Conservation (phyloP, 2,797 vertebrate species). For the Galagoides demidoff region DNA sequence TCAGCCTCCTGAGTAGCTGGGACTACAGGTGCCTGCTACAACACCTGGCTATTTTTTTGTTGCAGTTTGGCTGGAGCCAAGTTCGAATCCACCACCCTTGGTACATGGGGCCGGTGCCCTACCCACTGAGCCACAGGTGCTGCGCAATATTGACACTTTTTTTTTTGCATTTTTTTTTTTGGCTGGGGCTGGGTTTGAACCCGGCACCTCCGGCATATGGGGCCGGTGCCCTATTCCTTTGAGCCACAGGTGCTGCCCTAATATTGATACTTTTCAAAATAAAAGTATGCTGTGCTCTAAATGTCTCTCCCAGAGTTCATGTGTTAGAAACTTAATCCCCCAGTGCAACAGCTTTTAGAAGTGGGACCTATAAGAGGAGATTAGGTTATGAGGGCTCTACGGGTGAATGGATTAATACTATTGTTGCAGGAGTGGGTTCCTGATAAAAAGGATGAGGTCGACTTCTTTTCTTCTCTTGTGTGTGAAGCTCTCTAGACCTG, state of each 20-base stretch:
- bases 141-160: conserved; percentile 3
- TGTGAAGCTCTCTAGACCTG: not conserved
- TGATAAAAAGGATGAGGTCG: not conserved
- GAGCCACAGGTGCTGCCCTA: not conserved
- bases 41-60: too few species aligned
- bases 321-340: not conserved
- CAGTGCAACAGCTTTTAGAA: not conserved
- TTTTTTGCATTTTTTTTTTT: not conserved
- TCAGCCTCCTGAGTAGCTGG: too few species aligned
- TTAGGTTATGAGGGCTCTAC: not conserved
- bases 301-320: not conserved
- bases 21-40: too few species aligned
- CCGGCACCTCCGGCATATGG: too few species aligned
- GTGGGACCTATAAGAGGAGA: not conserved
- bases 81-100: too few species aligned
- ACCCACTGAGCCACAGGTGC: too few species aligned
- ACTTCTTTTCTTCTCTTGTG: not conserved
- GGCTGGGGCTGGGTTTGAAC: too few species aligned
- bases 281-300: not conserved
- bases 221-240: too few species aligned
- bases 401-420: not conserved
- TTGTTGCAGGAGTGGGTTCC: not conserved
- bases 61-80: too few species aligned
- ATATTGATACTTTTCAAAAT: conserved; percentile 47
- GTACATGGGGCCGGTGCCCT: too few species aligned